Evolutionary conservation across 1,140 invertebrate species (phyloP).

Genomic region (Drosophila miranda): DNA sequence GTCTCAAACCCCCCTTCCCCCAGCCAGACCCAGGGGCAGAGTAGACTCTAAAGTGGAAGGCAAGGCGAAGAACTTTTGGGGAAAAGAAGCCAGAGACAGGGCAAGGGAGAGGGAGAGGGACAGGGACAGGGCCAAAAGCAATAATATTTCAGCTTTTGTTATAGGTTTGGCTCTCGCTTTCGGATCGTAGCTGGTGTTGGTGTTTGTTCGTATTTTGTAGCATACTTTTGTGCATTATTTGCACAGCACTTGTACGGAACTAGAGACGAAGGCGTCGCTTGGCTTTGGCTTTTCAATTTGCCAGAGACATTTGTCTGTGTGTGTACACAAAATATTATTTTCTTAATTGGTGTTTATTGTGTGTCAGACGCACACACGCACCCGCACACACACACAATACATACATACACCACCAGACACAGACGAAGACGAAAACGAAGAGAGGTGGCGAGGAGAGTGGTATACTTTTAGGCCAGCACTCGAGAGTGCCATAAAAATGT

Average conservation of each 20-base stretch:
- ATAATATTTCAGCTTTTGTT: constrained; percentile 80
- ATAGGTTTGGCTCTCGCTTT: constrained; percentile 60
- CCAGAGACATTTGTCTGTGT: constrained; percentile 52
- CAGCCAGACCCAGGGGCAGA: constrained; percentile 4
- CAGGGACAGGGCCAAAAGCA: constrained; percentile 52
- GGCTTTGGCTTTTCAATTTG: constrained; percentile 74
- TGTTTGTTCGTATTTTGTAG: constrained; percentile 77
- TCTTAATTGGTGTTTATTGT: constrained; percentile 81
- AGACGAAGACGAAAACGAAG: constrained; percentile 6
- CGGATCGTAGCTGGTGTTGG: constrained; percentile 31
- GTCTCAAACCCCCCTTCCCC: constrained; percentile 5
- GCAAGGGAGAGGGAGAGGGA: too few species aligned
- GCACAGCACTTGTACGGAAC: constrained; percentile 73
- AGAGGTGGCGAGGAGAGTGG: background rate
- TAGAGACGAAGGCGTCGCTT: constrained; percentile 32
- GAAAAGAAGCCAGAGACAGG: background rate
- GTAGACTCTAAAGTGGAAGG: constrained; percentile 15
- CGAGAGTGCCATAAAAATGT: constrained; percentile 75
- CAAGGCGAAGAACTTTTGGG: constrained; percentile 35
- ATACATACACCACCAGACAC: constrained; percentile 22
- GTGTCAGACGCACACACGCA: constrained; percentile 64
- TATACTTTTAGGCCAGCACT: constrained; percentile 42
- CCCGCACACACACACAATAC: constrained; percentile 27
- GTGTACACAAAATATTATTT: constrained; percentile 80
- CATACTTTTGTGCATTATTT: constrained; percentile 78